Evolutionary conservation across 2,888 invertebrate genomes (phyloP).

Genomic region (Tenthredo scrophulariae): DNA sequence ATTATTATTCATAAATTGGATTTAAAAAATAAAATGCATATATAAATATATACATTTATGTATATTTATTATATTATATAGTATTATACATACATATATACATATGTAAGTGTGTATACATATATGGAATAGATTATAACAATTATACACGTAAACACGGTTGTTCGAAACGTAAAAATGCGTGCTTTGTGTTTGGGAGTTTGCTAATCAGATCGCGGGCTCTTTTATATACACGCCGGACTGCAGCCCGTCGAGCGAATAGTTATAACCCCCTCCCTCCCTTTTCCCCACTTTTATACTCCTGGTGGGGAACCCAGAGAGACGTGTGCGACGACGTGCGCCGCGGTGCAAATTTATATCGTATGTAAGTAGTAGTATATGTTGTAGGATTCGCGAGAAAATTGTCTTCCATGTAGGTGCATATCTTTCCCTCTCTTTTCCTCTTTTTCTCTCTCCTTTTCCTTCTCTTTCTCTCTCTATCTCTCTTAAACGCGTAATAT

Average conservation of each 20-base stretch:
- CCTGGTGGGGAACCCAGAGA: constrained; percentile 50
- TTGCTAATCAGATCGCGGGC: constrained; percentile 75
- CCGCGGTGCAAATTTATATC: constrained; percentile 47
- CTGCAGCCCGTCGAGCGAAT: constrained; percentile 57
- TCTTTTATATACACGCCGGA: constrained; percentile 72
- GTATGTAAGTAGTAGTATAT: neutral
- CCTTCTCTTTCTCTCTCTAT: too few species aligned
- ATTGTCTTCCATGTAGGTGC: too few species aligned
- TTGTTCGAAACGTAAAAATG: constrained; percentile 50
- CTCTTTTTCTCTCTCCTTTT: too few species aligned
- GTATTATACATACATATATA: neutral
- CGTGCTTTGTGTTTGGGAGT: constrained; percentile 61
- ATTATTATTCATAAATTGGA: neutral
- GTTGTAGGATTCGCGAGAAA: neutral
- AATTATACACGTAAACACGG: neutral
- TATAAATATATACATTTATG: neutral
- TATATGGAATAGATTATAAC: neutral
- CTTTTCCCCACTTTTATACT: constrained; percentile 64
- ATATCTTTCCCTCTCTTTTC: too few species aligned
- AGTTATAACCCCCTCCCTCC: constrained; percentile 67
- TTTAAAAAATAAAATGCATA: neutral
- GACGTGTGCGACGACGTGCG: constrained; percentile 47
- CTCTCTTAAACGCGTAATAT: too few species aligned
- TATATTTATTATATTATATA: neutral
- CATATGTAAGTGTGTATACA: neutral